phyloP scores from a whole-genome alignment of 1,140 invertebrate species.

The Drosophila kepulauana region DNA sequence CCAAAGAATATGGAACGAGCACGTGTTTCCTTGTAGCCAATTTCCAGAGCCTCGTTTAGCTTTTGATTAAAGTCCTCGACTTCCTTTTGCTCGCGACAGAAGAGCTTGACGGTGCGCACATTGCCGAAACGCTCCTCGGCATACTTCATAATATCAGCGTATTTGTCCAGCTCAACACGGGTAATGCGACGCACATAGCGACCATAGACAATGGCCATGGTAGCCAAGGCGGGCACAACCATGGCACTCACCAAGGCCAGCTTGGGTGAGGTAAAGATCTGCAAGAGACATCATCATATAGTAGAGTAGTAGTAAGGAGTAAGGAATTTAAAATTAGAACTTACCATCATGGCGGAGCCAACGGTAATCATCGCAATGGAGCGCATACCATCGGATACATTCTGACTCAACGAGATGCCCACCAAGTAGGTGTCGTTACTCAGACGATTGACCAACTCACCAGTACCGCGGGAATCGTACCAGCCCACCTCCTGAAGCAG shows the following conservation, averaged over 20 bases:
- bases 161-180: slow-evolving; percentile 91
- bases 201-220: slow-evolving; percentile 95
- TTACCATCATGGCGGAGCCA: slow-evolving; percentile 97
- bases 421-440: slow-evolving; percentile 96
- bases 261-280: slow-evolving; percentile 96
- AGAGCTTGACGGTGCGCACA: slow-evolving; percentile 97
- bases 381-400: slow-evolving; percentile 97
- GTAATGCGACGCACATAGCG: slow-evolving; percentile 95
- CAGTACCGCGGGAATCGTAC: slow-evolving; percentile 97
- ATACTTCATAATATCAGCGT: slow-evolving; percentile 93
- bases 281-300: not conserved
- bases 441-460: slow-evolving; percentile 97
- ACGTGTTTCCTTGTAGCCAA: slow-evolving; percentile 95
- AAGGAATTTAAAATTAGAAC: no score
- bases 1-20: slow-evolving; percentile 96
- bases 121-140: slow-evolving; percentile 97
- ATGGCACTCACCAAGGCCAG: slow-evolving; percentile 93
- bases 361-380: slow-evolving; percentile 93
- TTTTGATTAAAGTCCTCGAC: slow-evolving; percentile 89
- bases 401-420: slow-evolving; percentile 95
- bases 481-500: slow-evolving; percentile 96
- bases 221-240: slow-evolving; percentile 95
- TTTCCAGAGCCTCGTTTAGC: slow-evolving; percentile 90
- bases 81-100: slow-evolving; percentile 94
- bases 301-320: no score